Evolutionary conservation across 2,113 vertebrate genomes (phyloP), one percentile per base, ranked within the genome.

Genomic region (Neotoma lepida): DNA sequence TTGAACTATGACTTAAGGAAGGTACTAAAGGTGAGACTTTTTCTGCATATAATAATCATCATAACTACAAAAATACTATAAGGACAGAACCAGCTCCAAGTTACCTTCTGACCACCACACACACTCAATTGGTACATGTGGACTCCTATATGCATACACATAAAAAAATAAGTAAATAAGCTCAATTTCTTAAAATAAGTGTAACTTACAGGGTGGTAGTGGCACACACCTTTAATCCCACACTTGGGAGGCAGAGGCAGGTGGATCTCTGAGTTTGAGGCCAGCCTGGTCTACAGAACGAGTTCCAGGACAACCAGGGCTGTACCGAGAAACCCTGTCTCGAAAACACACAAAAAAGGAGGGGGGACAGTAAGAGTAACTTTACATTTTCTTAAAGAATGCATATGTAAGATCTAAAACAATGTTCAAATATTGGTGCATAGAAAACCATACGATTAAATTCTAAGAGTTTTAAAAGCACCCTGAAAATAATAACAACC

Each of bases 21-120:
- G 0, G 30, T 82, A 24, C 20, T 66, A 41, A 51, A 78, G 30
- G 5, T 46, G 44, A 92, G 22, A 26, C 30, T 89, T 93, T 71
- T 87, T 93, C 58, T 89, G 74, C n/a, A 73, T 86, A 87, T 70
- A 93, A 56, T 87, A 49, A 92, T 66, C n/a, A 76, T 58, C 49
- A 6, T 49, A 88, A 73, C n/a, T 39, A 82, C 46, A 84, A 87
- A 90, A 82, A 41, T 87, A 71, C 66, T 4, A 18, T 30, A 41
- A 56, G 24, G 68, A 87, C 9, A 63, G 26, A 30, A 61, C 35
- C 22, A 84, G 39, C 56, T 84, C 56, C 39, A 28, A 18, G 14
- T 44, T 63, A 44, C 18, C 56, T 28, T 41, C 80, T 17, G 8
- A 63, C 58, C 6, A 1, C n/a, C 56, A 30, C 56, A 63, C 4